phyloP scores from a whole-genome alignment of 2,888 invertebrate species.

The Sclerodermus sp. region DNA sequence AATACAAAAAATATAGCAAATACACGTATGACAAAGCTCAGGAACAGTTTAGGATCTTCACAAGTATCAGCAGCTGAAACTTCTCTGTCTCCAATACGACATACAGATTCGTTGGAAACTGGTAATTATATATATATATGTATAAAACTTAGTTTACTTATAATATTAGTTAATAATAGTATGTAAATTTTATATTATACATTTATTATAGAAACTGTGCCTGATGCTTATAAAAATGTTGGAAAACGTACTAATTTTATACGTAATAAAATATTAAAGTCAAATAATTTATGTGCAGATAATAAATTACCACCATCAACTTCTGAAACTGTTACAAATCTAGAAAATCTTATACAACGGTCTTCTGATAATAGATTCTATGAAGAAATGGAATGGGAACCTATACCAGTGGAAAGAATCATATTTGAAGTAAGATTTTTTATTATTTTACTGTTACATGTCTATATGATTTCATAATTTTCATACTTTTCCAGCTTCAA shows the following conservation, averaged over 20 bases:
- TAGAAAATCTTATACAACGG: not conserved
- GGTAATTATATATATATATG: not conserved
- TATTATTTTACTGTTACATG: not conserved
- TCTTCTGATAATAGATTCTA: constrained; percentile 21
- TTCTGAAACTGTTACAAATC: constrained; percentile 1
- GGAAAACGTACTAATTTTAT: constrained; percentile 21
- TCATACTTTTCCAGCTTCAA: constrained; percentile 34
- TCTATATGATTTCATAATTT: constrained; percentile 2
- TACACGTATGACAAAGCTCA: constrained; percentile 24
- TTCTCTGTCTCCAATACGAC: not conserved
- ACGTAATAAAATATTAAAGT: constrained; percentile 2
- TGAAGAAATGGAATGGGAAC: constrained; percentile 57
- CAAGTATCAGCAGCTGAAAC: not conserved
- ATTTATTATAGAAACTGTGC: not conserved
- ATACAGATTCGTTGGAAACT: not conserved
- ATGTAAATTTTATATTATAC: not conserved
- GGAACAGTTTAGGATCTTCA: constrained; percentile 1
- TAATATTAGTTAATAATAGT: not conserved
- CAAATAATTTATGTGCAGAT: too few relatives aligned
- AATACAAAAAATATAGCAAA: constrained; percentile 24
- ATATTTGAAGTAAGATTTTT: constrained; percentile 37
- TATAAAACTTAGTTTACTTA: not conserved
- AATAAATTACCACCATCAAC: too few relatives aligned
- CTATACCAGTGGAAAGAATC: constrained; percentile 49
- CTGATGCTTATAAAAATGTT: constrained; percentile 15